Evolutionary conservation across 2,113 vertebrate genomes (phyloP).

Genomic region (Rissa tridactyla): DNA sequence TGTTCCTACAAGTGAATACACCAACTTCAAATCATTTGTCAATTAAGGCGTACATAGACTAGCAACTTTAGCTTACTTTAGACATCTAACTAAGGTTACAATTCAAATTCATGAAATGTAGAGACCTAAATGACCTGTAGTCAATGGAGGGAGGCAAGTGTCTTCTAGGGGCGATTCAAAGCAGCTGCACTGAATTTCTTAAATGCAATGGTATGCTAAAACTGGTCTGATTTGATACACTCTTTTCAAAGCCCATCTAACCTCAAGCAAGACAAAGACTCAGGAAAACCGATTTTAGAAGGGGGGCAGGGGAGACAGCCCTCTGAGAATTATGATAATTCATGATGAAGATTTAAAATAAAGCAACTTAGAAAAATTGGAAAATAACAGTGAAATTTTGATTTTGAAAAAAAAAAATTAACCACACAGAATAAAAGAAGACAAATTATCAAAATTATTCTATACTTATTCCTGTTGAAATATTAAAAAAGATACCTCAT

Average conservation of each 20-base stretch:
- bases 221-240: not conserved
- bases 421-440: not conserved
- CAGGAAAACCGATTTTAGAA: not conserved
- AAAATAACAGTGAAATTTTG: not conserved
- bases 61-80: not conserved
- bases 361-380: not conserved
- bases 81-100: not conserved
- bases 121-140: not conserved
- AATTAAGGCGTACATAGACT: not conserved
- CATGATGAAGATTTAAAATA: not conserved
- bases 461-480: not conserved
- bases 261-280: not conserved
- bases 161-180: not conserved
- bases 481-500: not conserved
- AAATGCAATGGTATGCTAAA: not conserved
- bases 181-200: not conserved
- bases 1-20: not conserved
- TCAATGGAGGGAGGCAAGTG: not conserved
- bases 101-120: not conserved
- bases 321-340: not conserved
- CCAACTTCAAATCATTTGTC: constrained; percentile 21
- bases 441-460: not conserved
- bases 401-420: not conserved
- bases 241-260: not conserved
- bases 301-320: accelerated